Base-by-base conservation (phyloP, 2,797 vertebrate species). In the Myiothlypis coronata region DNA sequence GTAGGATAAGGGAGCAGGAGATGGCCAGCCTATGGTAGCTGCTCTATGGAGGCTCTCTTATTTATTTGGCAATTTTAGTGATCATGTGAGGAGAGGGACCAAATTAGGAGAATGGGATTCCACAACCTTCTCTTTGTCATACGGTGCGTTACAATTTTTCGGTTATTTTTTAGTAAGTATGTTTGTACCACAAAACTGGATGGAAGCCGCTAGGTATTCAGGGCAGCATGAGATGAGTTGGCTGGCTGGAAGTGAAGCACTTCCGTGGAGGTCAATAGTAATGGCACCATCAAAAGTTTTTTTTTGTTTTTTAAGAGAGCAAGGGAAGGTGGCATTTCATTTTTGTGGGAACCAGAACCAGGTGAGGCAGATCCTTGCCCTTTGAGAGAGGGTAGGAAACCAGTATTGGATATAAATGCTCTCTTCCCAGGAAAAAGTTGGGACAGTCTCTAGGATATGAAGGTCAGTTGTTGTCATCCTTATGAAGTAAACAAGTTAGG, bases 401-500 rank as follows among this genome's bases (percentile, higher is more conserved):
- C 56, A 22, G 27, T 39, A 34, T 4, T 70, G 71, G 18, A 8
- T 70, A 7, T 27, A 75, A 80, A 30, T 0, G 0, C 24, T 27
- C 20, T 75, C 37, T 52, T 86, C 21, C 28, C 52, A 55, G 35
- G 43, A 67, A 53, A 28, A 47, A 55, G 39, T 3, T 93, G 70
- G 63, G 43, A 39, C 61, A 64, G 59, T 69, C 39, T 92, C 49
- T 76, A 89, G 75, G n/a, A 35, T 46, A 9, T 28, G n/a, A 75
- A 75, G 55, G 34, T 82, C 86, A 93, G 67, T 89, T 67, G 44
- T 90, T 93, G 50, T 81, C 34, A 72, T 90, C 14, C 91, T 90
- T 93, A 24, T 17, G 81, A 88, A 83, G 89, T 90, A 84, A 86
- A 89, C 92, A 94, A 41, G 5, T 94, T 90, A 96, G 94, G 84